Conservation (phyloP, 2,797 vertebrate species). For the Coregonus suidteri region DNA sequence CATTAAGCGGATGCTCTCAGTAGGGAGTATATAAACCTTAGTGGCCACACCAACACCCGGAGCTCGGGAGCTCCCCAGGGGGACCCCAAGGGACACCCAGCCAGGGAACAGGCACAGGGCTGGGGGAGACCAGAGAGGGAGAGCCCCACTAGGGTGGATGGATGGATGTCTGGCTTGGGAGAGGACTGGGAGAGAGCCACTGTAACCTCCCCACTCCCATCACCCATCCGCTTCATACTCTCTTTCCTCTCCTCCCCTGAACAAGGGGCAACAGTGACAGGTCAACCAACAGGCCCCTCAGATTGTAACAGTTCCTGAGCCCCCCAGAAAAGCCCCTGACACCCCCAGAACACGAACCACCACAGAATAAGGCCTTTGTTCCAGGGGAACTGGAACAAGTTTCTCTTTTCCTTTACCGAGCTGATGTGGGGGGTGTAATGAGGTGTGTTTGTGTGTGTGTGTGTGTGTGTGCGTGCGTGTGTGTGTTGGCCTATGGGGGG, state of each 20-base stretch:
- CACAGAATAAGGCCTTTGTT: constrained; percentile 80
- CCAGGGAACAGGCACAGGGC: constrained; percentile 38
- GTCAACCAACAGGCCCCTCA: constrained; percentile 65
- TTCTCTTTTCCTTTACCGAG: constrained; percentile 36
- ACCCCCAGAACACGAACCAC: constrained; percentile 47
- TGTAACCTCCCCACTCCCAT: too few species aligned
- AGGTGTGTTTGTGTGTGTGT: constrained; percentile 8
- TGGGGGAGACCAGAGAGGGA: constrained; percentile 52
- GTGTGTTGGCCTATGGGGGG: constrained; percentile 33
- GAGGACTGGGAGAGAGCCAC: too few species aligned
- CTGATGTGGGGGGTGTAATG: neutral
- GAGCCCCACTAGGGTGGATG: constrained; percentile 22
- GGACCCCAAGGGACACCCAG: constrained; percentile 67
- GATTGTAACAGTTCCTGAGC: constrained; percentile 63
- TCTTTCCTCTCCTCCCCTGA: constrained; percentile 13
- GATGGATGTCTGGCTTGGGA: constrained; percentile 13
- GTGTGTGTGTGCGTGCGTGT: constrained; percentile 28
- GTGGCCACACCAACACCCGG: constrained; percentile 83
- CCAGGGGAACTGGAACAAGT: constrained; percentile 62
- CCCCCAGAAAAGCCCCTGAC: constrained; percentile 1
- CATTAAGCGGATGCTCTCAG: constrained; percentile 93
- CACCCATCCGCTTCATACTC: too few species aligned
- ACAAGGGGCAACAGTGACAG: constrained; percentile 58
- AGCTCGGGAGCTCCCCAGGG: constrained; percentile 74
- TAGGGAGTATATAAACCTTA: constrained; percentile 86